Evolutionary conservation across 2,113 vertebrate genomes (phyloP), one percentile per base, ranked within the genome.

Genomic region (Epinephelus moara): DNA sequence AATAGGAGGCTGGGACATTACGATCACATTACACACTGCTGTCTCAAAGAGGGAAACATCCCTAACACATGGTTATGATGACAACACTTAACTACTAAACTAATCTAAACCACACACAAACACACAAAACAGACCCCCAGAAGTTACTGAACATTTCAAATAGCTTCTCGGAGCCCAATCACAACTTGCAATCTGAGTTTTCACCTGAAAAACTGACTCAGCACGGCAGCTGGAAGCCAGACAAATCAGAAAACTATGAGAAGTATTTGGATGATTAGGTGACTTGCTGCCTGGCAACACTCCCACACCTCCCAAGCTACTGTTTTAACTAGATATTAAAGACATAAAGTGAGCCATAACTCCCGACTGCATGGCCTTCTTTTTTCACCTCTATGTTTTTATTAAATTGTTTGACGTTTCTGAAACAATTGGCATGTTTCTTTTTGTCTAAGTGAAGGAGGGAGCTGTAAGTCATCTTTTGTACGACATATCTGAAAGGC

Each of bases 201-300:
- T n/a, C 47, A 2, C 19, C 2, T 25, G 11, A 64, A 27, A 57
- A 70, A 59, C 49, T 37, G 77, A 80, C 67, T 68, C 67, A 80
- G 53, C 71, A 50, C 3, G 4, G 42, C n/a, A 49, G 45, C 66
- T 79, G 70, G 42, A 60, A 23, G 47, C 10, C 40, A 1, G 14
- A 76, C 19, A 61, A 67, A 75, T 79, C 30, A 40, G 33, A 0
- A 19, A 80, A 68, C 33, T 83, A 76, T 80, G 66, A 1, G 1
- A 15, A 62, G 61, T 8, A 87, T 67, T 75, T 75, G 33, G 60
- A 62, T 61, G 80, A 40, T 62, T 42, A 13, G 13, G 40, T 42
- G 63, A 63, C 14, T 14, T 11, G 30, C 49, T 69, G 57, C 25
- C 18, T 17, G 17, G n/a, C 3, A 30, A 21, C 33, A 40, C 3